Conservation (phyloP, 2,797 vertebrate species). For the Crocodylus rhombifer region DNA sequence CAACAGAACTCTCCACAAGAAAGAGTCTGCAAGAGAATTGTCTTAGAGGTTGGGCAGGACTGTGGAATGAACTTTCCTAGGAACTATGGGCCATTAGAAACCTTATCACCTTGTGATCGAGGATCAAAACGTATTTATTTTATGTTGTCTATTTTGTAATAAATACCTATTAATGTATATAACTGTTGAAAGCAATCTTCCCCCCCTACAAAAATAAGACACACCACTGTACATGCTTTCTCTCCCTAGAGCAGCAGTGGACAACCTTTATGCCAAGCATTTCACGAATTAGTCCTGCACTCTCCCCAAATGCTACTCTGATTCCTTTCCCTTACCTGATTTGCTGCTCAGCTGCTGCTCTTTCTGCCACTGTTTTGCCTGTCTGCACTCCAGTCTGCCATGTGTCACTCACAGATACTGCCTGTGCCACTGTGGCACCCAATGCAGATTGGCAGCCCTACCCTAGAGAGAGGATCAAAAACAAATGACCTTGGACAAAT, state of each 20-base stretch:
- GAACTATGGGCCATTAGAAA: neutral
- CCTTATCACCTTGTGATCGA: neutral
- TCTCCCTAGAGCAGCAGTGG: no score
- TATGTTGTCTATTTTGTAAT: neutral
- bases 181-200: neutral
- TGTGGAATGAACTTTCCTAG: neutral
- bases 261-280: no score
- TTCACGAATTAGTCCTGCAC: no score
- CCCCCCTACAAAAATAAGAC: neutral
- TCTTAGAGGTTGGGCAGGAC: neutral
- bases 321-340: no score
- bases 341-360: no score
- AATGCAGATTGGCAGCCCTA: no score
- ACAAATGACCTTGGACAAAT: neutral
- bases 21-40: neutral
- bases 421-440: no score
- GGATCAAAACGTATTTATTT: neutral
- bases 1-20: neutral
- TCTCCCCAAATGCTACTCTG: no score
- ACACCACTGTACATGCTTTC: conserved; percentile 22
- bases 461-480: neutral
- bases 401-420: no score
- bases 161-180: neutral
- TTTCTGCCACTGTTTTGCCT: no score
- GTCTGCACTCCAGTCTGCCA: no score